These are phyloP conservation scores for Pseudorhombus dupliciocellatus DNA, from an alignment of 2,113 vertebrate genomes.

Conservation along the genomic window DNA sequence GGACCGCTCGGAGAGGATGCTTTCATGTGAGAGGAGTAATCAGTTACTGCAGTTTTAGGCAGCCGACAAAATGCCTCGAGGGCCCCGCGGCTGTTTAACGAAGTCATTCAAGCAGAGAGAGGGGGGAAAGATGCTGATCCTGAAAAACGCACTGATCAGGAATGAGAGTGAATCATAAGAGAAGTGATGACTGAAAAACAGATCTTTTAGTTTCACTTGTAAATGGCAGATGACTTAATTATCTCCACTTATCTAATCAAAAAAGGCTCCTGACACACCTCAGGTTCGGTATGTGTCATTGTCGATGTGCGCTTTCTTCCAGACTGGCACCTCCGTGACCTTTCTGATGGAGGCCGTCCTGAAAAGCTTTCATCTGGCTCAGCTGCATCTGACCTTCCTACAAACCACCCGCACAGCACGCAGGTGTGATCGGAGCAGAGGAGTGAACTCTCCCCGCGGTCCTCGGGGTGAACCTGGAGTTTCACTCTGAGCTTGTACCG, in stretches of 20 bases:
- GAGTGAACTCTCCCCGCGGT: constrained; percentile 27
- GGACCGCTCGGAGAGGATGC: constrained; percentile 37
- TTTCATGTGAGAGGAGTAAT: constrained; percentile 27
- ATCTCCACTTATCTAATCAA: no score
- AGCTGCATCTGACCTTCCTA: constrained; percentile 37
- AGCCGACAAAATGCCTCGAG: constrained; percentile 12
- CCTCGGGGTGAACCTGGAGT: constrained; percentile 24
- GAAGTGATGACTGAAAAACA: neutral
- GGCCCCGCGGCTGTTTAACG: neutral
- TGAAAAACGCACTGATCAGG: constrained; percentile 4
- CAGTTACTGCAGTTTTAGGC: constrained; percentile 10
- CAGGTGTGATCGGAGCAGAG: constrained; percentile 45
- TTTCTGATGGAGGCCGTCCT: constrained; percentile 22
- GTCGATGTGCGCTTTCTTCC: neutral
- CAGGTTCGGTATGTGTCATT: neutral
- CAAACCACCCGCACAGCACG: constrained; percentile 24
- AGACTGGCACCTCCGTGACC: constrained; percentile 25
- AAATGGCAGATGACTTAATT: no score
- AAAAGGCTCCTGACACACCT: no score
- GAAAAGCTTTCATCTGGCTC: constrained; percentile 44
- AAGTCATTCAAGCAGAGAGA: constrained; percentile 3
- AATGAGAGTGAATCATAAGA: neutral
- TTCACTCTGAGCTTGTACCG: constrained; percentile 43
- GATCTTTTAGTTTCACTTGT: no score
- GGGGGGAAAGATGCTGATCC: neutral